A percentile compares a stretch with the other conserved stretches of the same genome.
These are phyloP conservation scores for Cryptotermes secundus DNA, from an alignment of 1,140 invertebrate species.

Conservation along the genomic window DNA sequence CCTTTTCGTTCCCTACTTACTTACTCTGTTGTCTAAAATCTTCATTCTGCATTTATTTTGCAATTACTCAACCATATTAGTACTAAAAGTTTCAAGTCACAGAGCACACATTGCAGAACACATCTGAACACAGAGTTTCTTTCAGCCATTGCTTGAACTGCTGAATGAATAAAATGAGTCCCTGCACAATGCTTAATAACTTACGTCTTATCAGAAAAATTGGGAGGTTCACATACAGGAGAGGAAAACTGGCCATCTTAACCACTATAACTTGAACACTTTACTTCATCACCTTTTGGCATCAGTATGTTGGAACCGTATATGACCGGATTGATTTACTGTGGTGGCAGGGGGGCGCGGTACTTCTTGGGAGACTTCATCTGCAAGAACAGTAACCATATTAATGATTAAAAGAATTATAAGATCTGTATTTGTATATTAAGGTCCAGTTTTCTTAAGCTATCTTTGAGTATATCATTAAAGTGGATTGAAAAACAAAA, in stretches of 20 bases:
- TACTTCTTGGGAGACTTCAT: conserved; percentile 31
- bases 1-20: neutral
- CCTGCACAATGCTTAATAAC: neutral
- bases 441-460: too few species aligned
- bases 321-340: neutral
- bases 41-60: neutral
- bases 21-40: neutral
- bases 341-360: conserved; percentile 23
- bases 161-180: neutral
- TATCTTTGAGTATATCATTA: too few species aligned
- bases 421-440: too few species aligned
- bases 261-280: neutral
- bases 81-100: neutral
- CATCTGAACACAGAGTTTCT: too few species aligned
- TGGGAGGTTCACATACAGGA: neutral
- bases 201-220: neutral
- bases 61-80: neutral
- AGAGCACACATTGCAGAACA: neutral
- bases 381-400: conserved; percentile 23
- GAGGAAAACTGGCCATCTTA: neutral
- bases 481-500: too few species aligned
- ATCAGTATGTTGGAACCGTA: neutral
- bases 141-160: neutral
- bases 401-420: too few species aligned
- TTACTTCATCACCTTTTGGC: neutral